A percentile compares a stretch with the other conserved stretches of the same genome.
phyloP scores from a whole-genome alignment of 1,140 invertebrate species.

The Spodoptera litura region DNA sequence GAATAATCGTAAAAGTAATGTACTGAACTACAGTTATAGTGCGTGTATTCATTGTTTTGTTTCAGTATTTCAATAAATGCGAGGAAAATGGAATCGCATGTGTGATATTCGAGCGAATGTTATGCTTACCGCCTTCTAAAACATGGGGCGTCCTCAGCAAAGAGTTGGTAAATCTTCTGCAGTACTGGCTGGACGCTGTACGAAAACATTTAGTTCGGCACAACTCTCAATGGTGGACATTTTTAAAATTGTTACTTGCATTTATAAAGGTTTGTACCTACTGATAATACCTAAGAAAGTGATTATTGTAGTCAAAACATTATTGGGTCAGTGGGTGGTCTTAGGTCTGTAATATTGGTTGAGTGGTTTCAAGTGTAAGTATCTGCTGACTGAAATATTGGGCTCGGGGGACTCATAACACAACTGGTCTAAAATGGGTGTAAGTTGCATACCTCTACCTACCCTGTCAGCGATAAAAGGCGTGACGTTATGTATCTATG shows the following conservation, averaged over 20 bases:
- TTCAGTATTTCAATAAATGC: conserved; percentile 73
- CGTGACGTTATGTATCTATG: too few species aligned
- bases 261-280: conserved; percentile 65
- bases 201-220: conserved; percentile 66
- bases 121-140: conserved; percentile 67
- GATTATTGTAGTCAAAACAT: too few species aligned
- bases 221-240: conserved; percentile 69
- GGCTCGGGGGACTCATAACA: too few species aligned
- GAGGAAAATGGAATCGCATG: conserved; percentile 68
- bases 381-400: too few species aligned
- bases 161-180: conserved; percentile 63
- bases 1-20: too few species aligned
- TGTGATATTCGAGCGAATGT: conserved; percentile 60
- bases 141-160: conserved; percentile 69
- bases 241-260: conserved; percentile 62
- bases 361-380: too few species aligned
- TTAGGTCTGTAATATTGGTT: too few species aligned
- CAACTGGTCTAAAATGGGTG: too few species aligned
- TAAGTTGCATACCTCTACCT: too few species aligned
- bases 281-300: not conserved
- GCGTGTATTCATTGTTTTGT: conserved; percentile 25
- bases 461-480: too few species aligned
- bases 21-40: not conserved
- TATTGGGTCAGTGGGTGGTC: too few species aligned
- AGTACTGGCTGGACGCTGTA: conserved; percentile 71